Percentiles rank a stretch among this genome's conserved stretches.
These are phyloP conservation scores for Junonia oenone DNA, from an alignment of 2,888 invertebrate species.

Conservation along the genomic window DNA sequence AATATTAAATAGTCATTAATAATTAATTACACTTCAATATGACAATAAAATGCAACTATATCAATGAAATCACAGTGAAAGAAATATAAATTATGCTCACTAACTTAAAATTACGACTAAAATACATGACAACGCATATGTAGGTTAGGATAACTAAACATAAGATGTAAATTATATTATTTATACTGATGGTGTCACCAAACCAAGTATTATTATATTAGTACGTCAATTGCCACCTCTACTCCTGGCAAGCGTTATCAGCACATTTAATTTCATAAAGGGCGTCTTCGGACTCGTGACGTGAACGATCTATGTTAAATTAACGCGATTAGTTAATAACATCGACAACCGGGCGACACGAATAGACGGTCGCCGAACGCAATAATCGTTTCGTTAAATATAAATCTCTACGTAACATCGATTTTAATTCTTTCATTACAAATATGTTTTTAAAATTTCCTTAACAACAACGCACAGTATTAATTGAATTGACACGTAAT, in stretches of 20 bases:
- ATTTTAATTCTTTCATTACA: conserved; percentile 57
- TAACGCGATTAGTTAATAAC: conserved; percentile 4
- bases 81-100: conserved; percentile 67
- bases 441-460: conserved; percentile 60
- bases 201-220: conserved; percentile 11
- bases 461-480: conserved; percentile 74
- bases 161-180: conserved; percentile 36
- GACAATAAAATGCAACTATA: conserved; percentile 66
- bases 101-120: conserved; percentile 71
- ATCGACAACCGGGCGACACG: conserved; percentile 31
- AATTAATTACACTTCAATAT: conserved; percentile 48
- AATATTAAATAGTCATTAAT: conserved; percentile 27
- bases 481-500: conserved; percentile 77
- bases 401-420: conserved; percentile 70
- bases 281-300: conserved; percentile 5
- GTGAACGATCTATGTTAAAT: neutral
- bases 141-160: conserved; percentile 20
- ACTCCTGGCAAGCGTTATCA: neutral
- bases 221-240: conserved; percentile 11
- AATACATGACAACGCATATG: conserved; percentile 24
- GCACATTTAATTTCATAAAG: conserved; percentile 4
- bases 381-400: conserved; percentile 54
- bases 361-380: conserved; percentile 49
- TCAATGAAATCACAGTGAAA: conserved; percentile 74
- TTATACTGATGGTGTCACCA: conserved; percentile 47